Percentiles rank a stretch among this genome's conserved stretches.
These are phyloP conservation scores for Acomys russatus DNA, from an alignment of 2,797 vertebrate species.

Conservation along the genomic window DNA sequence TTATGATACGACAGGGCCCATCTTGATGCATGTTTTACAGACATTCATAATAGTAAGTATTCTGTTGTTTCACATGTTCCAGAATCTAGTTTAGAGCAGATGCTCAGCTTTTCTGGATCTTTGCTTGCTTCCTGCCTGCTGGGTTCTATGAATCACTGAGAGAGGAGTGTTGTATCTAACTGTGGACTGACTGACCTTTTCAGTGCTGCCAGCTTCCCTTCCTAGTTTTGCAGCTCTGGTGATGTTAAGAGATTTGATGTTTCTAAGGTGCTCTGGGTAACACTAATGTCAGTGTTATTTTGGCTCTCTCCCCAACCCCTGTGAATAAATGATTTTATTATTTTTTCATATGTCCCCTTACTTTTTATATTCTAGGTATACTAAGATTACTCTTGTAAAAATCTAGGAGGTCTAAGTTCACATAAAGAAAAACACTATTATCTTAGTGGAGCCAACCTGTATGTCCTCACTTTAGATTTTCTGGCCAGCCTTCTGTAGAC, in stretches of 20 bases:
- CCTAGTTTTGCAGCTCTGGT: background rate
- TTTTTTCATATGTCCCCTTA: background rate
- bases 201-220: background rate
- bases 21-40: background rate
- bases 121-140: background rate
- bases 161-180: background rate
- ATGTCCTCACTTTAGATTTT: background rate
- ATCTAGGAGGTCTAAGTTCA: background rate
- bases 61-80: background rate
- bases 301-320: background rate
- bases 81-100: background rate
- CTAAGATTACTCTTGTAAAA: background rate
- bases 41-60: background rate
- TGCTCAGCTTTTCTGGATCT: background rate
- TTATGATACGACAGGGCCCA: background rate
- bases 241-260: background rate
- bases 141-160: background rate
- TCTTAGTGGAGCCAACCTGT: background rate
- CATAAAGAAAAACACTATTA: background rate
- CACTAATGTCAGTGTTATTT: background rate
- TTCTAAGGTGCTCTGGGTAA: background rate
- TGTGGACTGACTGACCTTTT: background rate
- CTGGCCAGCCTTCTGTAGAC: background rate
- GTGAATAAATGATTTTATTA: background rate
- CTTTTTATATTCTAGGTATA: background rate